Conservation (phyloP, 2,113 vertebrate species). For the Leucoraja erinaceus region DNA sequence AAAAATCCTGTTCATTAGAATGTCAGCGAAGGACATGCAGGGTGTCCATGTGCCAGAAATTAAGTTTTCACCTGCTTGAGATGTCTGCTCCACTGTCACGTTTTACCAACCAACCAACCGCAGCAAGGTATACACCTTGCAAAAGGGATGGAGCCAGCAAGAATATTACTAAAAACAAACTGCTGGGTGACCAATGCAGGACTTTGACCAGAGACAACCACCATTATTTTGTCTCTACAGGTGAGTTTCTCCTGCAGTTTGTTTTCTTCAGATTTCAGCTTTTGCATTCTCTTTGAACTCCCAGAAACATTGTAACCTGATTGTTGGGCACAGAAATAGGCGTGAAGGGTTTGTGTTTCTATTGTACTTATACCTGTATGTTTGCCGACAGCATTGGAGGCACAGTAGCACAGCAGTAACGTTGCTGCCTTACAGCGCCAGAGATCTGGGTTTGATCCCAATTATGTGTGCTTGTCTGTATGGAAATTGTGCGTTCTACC, state of each 20-base stretch:
- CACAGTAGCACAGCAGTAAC: no score
- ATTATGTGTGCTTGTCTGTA: no score
- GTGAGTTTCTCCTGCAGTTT: no score
- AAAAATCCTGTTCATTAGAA: neutral
- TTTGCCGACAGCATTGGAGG: neutral
- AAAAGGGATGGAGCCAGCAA: neutral
- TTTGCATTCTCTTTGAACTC: no score
- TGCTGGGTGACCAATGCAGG: no score
- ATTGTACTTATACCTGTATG: neutral
- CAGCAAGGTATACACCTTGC: neutral
- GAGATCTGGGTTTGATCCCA: no score
- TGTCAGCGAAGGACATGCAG: neutral
- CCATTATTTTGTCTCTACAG: no score
- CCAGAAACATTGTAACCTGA: neutral
- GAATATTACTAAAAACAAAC: neutral
- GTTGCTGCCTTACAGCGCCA: no score
- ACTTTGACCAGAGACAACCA: no score
- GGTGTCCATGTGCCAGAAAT: neutral
- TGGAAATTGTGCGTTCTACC: no score
- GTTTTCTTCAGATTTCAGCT: no score
- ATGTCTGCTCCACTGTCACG: neutral
- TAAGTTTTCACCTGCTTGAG: neutral
- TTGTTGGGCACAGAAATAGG: neutral
- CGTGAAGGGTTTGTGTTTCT: neutral
- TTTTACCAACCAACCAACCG: neutral